Conservation (phyloP, 2,113 vertebrate genomes). For the Leptodactylus fuscus region DNA sequence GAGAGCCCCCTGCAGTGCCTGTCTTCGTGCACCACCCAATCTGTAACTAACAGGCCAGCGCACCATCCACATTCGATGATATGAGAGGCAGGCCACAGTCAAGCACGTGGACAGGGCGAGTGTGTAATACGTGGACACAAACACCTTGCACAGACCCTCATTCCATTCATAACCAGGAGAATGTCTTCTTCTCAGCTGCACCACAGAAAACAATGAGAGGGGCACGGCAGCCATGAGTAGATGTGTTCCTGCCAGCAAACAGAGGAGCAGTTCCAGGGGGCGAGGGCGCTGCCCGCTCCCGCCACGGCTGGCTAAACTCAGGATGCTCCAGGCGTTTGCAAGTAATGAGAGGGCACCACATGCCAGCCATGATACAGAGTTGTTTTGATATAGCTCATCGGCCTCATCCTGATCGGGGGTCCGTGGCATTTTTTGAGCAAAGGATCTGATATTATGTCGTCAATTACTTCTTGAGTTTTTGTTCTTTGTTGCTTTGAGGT, state of each 20-base stretch:
- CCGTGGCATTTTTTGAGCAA: conserved; percentile 46
- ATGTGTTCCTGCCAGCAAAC: conserved; percentile 81
- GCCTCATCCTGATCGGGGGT: conserved; percentile 73
- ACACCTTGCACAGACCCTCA: conserved; percentile 83
- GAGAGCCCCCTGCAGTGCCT: conserved; percentile 79
- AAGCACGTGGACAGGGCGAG: conserved; percentile 81
- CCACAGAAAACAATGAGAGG: conserved; percentile 79
- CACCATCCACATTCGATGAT: conserved; percentile 86
- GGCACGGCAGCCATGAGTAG: conserved; percentile 82
- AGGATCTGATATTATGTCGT: conserved; percentile 23
- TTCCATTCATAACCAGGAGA: conserved; percentile 83
- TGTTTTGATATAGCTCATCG: conserved; percentile 78
- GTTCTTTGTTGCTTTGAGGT: conserved; percentile 9
- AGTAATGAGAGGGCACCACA: conserved; percentile 80
- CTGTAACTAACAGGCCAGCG: conserved; percentile 84
- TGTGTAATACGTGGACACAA: conserved; percentile 83
- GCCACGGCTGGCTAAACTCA: conserved; percentile 82
- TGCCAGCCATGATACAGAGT: conserved; percentile 81
- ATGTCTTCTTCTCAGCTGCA: conserved; percentile 77
- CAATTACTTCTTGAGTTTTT: conserved; percentile 48
- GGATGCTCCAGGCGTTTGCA: conserved; percentile 83
- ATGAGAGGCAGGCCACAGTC: conserved; percentile 81
- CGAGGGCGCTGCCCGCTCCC: conserved; percentile 84
- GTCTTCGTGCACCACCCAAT: conserved; percentile 82
- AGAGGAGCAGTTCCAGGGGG: conserved; percentile 79